Percentiles rank a stretch among this genome's conserved stretches.
Conservation (phyloP, 2,888 invertebrate species). For the Phorcus lineatus region DNA sequence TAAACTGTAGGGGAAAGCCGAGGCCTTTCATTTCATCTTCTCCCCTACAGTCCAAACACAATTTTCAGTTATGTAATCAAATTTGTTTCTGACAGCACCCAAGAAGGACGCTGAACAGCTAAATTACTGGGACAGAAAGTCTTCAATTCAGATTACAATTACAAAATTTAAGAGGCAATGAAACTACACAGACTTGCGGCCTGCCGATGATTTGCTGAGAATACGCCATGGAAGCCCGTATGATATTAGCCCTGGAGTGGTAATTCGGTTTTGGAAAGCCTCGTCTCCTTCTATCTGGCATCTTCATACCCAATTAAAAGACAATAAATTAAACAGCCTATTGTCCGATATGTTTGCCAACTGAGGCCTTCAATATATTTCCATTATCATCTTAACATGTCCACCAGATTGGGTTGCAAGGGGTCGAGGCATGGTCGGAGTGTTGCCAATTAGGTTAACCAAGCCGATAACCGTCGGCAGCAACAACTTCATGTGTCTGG, state of each 20-base stretch:
- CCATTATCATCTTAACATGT: constrained; percentile 27
- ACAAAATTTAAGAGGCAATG: constrained; percentile 15
- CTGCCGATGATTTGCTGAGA: neutral
- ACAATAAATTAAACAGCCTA: constrained; percentile 10
- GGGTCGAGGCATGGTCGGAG: neutral
- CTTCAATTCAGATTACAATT: constrained; percentile 15
- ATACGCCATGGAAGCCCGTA: neutral
- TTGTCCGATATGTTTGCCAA: constrained; percentile 26
- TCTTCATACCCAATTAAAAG: constrained; percentile 15
- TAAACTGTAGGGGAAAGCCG: neutral
- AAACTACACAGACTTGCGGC: neutral
- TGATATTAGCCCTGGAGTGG: neutral
- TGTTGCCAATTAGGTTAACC: neutral
- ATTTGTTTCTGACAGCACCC: constrained; percentile 1
- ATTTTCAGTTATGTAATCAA: constrained; percentile 15
- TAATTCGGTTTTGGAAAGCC: constrained; percentile 7
- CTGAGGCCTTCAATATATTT: constrained; percentile 26
- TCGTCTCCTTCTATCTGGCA: constrained; percentile 2
- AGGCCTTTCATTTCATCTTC: constrained; percentile 8
- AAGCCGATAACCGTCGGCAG: neutral
- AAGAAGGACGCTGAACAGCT: neutral
- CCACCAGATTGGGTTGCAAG: constrained; percentile 13
- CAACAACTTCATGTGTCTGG: neutral
- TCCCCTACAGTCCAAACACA: neutral
- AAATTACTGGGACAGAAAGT: constrained; percentile 11